Base-by-base conservation (phyloP, 2,888 invertebrate genomes). In the Lucinisca nassula region DNA sequence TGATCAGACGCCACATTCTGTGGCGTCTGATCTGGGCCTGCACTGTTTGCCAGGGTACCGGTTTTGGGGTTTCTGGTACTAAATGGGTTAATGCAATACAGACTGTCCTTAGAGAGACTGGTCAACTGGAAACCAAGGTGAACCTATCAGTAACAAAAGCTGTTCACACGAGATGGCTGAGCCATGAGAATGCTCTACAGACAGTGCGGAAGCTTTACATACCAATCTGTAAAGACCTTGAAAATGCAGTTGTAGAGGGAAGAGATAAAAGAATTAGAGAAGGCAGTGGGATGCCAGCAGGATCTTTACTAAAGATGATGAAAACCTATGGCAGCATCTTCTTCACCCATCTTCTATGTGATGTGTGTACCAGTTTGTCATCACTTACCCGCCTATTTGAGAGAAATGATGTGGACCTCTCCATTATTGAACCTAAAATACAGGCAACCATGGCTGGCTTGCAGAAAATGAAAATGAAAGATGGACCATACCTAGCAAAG, bases 51-150 rank as follows among this genome's bases (percentile, higher is more conserved):
- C n/a, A n/a, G n/a, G n/a, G n/a, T n/a, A n/a, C n/a, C n/a, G n/a
- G n/a, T n/a, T n/a, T n/a, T n/a, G n/a, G n/a, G n/a, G n/a, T n/a
- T n/a, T n/a, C n/a, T n/a, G n/a, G n/a, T n/a, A n/a, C n/a, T n/a
- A n/a, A n/a, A n/a, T n/a, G n/a, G n/a, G n/a, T n/a, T n/a, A n/a
- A 89, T 51, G 74, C 83, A 14, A 81, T 89, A 1, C 85, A 89
- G 78, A 81, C 49, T 21, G 32, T 83, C 12, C 30, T 89, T n/a
- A 76, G 80, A 40, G 87, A 89, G 4, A 82, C 67, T 0, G 79
- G 79, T 30, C 82, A 84, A 30, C 14, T 73, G 32, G 89, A 86
- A 27, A 27, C 0, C 12, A 21, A 37, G 4, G 40, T 38, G 4
- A 84, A 82, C 45, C 32, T 87, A 0, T 82, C 84, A 21, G 74